Evolutionary conservation across 2,797 vertebrate genomes (phyloP).

Genomic region (Sebastes jordani): DNA sequence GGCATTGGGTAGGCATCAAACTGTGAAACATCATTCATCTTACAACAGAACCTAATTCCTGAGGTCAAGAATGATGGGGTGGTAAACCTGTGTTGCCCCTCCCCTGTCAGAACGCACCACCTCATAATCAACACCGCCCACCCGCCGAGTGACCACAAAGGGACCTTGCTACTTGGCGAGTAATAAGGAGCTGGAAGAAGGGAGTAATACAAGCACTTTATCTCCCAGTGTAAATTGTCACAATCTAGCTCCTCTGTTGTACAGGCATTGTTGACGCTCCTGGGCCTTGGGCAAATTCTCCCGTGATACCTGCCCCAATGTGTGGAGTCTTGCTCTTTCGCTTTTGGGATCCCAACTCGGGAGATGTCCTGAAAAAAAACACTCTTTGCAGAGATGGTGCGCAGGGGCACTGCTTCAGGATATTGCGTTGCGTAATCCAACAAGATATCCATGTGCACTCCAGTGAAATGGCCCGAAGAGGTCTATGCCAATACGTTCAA

Average conservation of each 20-base stretch:
- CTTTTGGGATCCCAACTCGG: not conserved
- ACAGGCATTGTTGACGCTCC: not conserved
- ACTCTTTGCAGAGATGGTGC: too few relatives aligned
- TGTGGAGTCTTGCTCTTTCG: not conserved
- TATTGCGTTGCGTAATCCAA: not conserved
- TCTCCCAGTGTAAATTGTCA: not conserved
- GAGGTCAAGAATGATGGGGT: not conserved
- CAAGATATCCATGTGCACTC: not conserved
- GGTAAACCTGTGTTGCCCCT: not conserved
- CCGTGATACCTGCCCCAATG: too few relatives aligned
- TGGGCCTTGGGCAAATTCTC: too few relatives aligned
- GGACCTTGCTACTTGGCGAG: too few relatives aligned
- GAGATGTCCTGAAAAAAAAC: not conserved
- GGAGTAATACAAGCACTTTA: not conserved
- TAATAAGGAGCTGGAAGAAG: not conserved
- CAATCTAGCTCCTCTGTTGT: not conserved
- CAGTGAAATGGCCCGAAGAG: not conserved
- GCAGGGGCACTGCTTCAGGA: not conserved
- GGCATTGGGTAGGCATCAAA: not conserved
- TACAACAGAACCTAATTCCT: too few relatives aligned
- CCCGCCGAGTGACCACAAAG: too few relatives aligned
- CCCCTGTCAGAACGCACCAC: too few relatives aligned
- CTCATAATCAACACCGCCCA: too few relatives aligned
- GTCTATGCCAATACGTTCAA: not conserved
- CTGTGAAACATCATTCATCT: not conserved